These are phyloP conservation scores for Archips xylosteana DNA, from an alignment of 2,888 invertebrate genomes.

Conservation along the genomic window DNA sequence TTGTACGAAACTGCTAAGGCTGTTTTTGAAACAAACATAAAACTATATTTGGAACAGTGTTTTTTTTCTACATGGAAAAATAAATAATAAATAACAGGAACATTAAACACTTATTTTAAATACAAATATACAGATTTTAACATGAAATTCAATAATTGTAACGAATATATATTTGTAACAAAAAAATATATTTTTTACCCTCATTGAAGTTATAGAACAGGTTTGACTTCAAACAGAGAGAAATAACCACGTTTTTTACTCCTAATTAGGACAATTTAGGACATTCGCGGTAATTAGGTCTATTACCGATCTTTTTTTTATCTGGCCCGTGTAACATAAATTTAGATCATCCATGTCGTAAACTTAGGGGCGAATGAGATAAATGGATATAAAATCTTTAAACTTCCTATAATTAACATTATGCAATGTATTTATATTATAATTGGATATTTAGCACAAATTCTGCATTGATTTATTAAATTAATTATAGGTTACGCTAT, in stretches of 20 bases:
- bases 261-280: background rate
- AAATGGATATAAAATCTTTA: background rate
- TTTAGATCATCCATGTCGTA: background rate
- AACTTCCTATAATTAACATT: background rate
- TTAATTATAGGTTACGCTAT: background rate
- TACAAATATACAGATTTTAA: background rate
- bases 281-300: no score
- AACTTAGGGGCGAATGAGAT: background rate
- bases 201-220: background rate
- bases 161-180: background rate
- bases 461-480: background rate
- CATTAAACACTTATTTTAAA: background rate
- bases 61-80: background rate
- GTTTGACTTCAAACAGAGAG: background rate
- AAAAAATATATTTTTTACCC: background rate
- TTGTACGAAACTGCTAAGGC: constrained; percentile 7
- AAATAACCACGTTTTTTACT: background rate
- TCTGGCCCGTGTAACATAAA: background rate
- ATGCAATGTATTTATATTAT: background rate
- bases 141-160: background rate
- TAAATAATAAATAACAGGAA: constrained; percentile 1
- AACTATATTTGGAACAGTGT: background rate
- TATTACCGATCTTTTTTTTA: background rate
- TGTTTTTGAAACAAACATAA: background rate
- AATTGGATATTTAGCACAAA: background rate